Base-by-base conservation (phyloP, 2,113 vertebrate species). In the Paradisaea rubra region DNA sequence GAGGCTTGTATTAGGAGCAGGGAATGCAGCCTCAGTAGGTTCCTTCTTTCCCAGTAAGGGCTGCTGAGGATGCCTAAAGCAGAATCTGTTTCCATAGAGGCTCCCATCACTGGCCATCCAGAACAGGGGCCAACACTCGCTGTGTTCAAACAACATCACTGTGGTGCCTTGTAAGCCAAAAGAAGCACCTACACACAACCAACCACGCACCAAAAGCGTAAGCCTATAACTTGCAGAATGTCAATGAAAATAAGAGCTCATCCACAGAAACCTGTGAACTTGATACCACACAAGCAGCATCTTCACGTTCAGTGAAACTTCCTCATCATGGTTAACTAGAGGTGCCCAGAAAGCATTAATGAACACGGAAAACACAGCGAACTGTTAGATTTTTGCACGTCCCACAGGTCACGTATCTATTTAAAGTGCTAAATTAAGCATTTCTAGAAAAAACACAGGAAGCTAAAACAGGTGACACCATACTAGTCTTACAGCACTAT, bases 91-190 rank as follows among this genome's bases (percentile, higher is more conserved):
- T 35, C 79, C 31, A 15, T 1, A 65, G 44, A 89, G 69, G 35
- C 28, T 81, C 35, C 10, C 3, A 0, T 13, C n/a, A 53, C 14
- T 1, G 0, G 28, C 52, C 59, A 78, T 31, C 41, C 28, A 9
- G 27, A 92, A 22, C 4, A 77, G 16, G 6, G 23, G 24, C 42
- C 60, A 57, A 49, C 1, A 5, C n/a, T 66, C 0, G 0, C n/a
- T 44, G 1, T 10, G 20, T 20, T 71, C 31, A 76, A 57, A 27
- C 18, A 17, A 17, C 56, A 44, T 33, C 5, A 3, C 23, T 17
- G 21, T 31, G n/a, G 28, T 49, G 37, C 22, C 16, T 41, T 60
- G 13, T 12, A 54, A 91, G 39, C 28, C 47, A 81, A 61, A 93
- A 65, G 19, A 25, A 52, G 41, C 23, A 57, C 19, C 39, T n/a